Evolutionary conservation across 2,888 invertebrate species (phyloP).

Genomic region (Eupsilia transversa): DNA sequence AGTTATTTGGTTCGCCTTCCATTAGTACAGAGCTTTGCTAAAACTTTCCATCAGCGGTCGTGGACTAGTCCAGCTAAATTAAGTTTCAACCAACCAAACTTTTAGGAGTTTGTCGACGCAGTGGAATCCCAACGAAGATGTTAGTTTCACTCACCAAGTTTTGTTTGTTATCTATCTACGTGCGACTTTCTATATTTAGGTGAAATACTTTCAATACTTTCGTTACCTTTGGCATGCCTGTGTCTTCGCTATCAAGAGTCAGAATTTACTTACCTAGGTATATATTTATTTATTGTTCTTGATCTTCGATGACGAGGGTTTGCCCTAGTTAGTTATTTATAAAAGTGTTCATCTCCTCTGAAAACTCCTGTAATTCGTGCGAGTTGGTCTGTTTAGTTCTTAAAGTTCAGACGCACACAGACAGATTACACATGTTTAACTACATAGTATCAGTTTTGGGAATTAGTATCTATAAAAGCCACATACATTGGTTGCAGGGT

Average conservation of each 20-base stretch:
- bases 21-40: slow-evolving; percentile 71
- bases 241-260: neutral
- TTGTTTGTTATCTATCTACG: slow-evolving; percentile 63
- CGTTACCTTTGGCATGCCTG: slow-evolving; percentile 3
- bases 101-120: slow-evolving; percentile 72
- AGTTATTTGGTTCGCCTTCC: slow-evolving; percentile 71
- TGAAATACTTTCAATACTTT: slow-evolving; percentile 21
- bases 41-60: slow-evolving; percentile 75
- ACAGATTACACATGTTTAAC: too few relatives aligned
- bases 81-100: slow-evolving; percentile 77
- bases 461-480: too few relatives aligned
- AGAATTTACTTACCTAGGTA: neutral
- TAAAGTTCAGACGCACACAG: too few relatives aligned
- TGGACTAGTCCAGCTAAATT: slow-evolving; percentile 77
- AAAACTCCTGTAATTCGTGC: neutral
- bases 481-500: too few relatives aligned
- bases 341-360: neutral
- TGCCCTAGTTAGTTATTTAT: neutral
- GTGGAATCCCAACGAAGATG: slow-evolving; percentile 72
- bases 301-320: neutral
- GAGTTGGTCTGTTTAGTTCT: too few relatives aligned
- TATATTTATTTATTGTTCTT: too few relatives aligned
- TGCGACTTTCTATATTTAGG: slow-evolving; percentile 51
- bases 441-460: neutral
- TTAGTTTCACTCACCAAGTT: slow-evolving; percentile 67